Conservation (phyloP, 1,140 invertebrate species). For the Drosophila quadrilineata region DNA sequence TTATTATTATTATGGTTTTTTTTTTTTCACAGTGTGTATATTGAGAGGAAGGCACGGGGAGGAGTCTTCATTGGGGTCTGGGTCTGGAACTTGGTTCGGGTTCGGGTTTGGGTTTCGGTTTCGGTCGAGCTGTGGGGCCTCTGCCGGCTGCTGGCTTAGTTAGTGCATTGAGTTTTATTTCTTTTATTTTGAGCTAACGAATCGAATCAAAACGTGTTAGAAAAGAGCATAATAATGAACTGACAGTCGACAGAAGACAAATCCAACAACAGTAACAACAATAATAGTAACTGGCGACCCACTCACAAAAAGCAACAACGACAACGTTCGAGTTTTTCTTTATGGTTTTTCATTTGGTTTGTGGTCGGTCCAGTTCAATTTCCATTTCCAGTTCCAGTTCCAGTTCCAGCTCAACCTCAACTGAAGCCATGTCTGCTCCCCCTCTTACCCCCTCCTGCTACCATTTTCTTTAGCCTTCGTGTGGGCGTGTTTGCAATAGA, state of each 20-base stretch:
- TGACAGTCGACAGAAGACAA: slow-evolving; percentile 18
- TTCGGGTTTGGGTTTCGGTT: slow-evolving; percentile 18
- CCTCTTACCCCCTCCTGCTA: background rate
- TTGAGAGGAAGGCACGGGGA: no score
- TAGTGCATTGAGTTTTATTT: slow-evolving; percentile 47
- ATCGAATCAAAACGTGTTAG: slow-evolving; percentile 62
- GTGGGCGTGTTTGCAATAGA: slow-evolving; percentile 35
- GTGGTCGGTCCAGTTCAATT: slow-evolving; percentile 30
- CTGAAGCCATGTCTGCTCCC: slow-evolving; percentile 1
- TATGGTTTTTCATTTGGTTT: slow-evolving; percentile 38
- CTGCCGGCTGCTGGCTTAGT: slow-evolving; percentile 30
- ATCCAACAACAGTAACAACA: slow-evolving; percentile 14
- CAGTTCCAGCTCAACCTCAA: slow-evolving; percentile 27
- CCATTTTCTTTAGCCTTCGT: background rate
- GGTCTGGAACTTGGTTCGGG: background rate
- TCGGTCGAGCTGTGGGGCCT: slow-evolving; percentile 25
- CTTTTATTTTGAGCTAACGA: slow-evolving; percentile 42
- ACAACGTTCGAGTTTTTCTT: slow-evolving; percentile 33
- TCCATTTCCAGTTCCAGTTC: background rate
- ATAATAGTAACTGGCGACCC: slow-evolving; percentile 15
- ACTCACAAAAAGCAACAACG: slow-evolving; percentile 28
- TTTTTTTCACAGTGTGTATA: background rate
- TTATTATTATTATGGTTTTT: slow-evolving; percentile 4
- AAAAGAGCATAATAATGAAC: slow-evolving; percentile 64
- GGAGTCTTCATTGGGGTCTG: no score